Conservation (phyloP, 1,140 invertebrate genomes). For the Stegodyphus dumicola region DNA sequence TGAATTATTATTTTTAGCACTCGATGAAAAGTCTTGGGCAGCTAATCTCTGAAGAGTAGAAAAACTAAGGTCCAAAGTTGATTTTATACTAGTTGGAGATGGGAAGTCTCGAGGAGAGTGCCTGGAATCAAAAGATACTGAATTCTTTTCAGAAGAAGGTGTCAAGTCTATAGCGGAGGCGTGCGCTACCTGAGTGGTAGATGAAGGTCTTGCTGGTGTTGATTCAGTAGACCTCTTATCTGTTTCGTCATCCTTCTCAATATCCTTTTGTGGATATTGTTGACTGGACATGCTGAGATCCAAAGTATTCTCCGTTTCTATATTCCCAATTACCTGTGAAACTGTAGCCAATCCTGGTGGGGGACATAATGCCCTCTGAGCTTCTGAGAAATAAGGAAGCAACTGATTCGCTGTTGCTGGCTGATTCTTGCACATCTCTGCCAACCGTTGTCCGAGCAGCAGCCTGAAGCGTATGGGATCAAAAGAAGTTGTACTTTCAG, state of each 20-base stretch:
- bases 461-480: constrained; percentile 91
- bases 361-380: constrained; percentile 63
- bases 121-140: constrained; percentile 8
- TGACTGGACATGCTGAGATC: constrained; percentile 80
- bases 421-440: constrained; percentile 86
- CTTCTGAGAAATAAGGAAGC: constrained; percentile 55
- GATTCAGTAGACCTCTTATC: constrained; percentile 19
- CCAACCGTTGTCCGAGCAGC: constrained; percentile 84
- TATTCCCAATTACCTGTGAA: constrained; percentile 80
- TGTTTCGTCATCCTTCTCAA: constrained; percentile 30
- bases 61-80: constrained; percentile 44
- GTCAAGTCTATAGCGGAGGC: constrained; percentile 40
- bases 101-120: constrained; percentile 14
- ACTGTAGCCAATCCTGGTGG: constrained; percentile 77
- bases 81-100: constrained; percentile 1
- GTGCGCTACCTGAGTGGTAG: constrained; percentile 17
- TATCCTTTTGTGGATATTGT: constrained; percentile 52
- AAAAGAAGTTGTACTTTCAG: constrained; percentile 70
- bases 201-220: constrained; percentile 4
- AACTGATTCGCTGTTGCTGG: constrained; percentile 68
- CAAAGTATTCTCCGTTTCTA: constrained; percentile 72
- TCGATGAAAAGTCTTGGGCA: constrained; percentile 11
- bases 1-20: background rate
- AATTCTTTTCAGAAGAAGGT: background rate
- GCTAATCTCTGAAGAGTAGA: constrained; percentile 38